A percentile compares a stretch with the other conserved stretches of the same genome.
phyloP scores from a whole-genome alignment of 2,113 vertebrate species.

The Trogon surrucura region DNA sequence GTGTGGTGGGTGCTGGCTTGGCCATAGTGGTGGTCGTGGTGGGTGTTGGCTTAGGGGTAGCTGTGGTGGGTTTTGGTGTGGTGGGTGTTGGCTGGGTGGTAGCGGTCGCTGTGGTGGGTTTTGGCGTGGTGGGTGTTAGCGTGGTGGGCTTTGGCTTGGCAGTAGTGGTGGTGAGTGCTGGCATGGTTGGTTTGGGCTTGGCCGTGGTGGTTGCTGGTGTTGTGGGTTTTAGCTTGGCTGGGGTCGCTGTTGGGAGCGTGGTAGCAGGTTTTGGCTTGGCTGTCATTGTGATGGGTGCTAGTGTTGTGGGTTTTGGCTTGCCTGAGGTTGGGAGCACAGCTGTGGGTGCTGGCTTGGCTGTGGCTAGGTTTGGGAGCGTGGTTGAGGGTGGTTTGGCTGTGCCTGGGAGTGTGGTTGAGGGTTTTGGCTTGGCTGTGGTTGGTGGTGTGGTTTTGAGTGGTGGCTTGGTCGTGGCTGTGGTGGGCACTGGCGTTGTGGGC shows the following conservation, averaged over 20 bases:
- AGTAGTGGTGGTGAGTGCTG: neutral
- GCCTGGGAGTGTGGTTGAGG: neutral
- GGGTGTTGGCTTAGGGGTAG: neutral
- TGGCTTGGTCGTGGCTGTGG: too few relatives aligned
- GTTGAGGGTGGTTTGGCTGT: neutral
- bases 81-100: neutral
- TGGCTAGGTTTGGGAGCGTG: too few relatives aligned
- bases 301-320: neutral
- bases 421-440: neutral
- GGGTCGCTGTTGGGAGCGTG: neutral
- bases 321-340: neutral
- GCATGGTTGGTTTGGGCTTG: neutral
- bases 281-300: neutral
- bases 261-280: neutral
- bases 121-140: neutral
- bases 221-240: neutral
- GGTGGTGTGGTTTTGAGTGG: too few relatives aligned
- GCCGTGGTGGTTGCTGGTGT: neutral
- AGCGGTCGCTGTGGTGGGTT: neutral
- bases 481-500: neutral
- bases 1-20: neutral
- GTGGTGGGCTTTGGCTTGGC: neutral
- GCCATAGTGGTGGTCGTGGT: neutral
- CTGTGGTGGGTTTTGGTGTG: neutral
- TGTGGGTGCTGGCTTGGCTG: neutral